phyloP scores from a whole-genome alignment of 2,113 vertebrate genomes.

The Notiomystis cincta region DNA sequence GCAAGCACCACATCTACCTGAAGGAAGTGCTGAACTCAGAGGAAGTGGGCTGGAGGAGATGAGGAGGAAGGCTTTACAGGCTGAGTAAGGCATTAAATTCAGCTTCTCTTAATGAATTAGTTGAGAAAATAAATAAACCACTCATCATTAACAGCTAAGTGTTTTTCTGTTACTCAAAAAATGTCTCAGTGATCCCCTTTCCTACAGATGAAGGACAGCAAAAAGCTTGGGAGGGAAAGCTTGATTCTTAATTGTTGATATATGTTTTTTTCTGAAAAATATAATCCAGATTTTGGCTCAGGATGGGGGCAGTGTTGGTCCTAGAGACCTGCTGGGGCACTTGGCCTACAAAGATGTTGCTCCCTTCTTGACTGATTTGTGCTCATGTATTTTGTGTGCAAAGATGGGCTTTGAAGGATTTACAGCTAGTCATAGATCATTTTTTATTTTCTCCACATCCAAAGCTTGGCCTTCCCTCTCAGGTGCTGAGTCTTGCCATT shows the following conservation, averaged over 20 bases:
- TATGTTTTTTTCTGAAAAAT: background rate
- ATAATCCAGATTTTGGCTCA: background rate
- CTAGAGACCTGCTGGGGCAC: background rate
- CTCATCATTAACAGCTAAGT: background rate
- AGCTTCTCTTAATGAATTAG: background rate
- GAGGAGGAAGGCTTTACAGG: background rate
- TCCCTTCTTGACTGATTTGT: background rate
- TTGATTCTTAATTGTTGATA: background rate
- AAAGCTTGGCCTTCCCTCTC: background rate
- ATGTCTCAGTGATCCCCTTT: background rate
- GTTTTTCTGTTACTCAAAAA: background rate
- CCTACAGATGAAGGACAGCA: background rate
- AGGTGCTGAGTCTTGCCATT: background rate
- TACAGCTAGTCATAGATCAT: background rate
- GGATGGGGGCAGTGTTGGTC: background rate
- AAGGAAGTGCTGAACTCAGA: conserved; percentile 24
- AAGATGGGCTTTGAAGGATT: background rate
- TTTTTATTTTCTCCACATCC: background rate
- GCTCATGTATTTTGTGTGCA: background rate
- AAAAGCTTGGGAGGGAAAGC: background rate
- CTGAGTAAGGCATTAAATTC: background rate
- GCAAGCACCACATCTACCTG: background rate
- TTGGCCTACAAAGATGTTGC: background rate
- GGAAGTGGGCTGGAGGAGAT: background rate
- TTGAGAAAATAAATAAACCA: background rate